Conservation (phyloP, 2,797 vertebrate genomes). For the Myiotriccus ornatus region DNA sequence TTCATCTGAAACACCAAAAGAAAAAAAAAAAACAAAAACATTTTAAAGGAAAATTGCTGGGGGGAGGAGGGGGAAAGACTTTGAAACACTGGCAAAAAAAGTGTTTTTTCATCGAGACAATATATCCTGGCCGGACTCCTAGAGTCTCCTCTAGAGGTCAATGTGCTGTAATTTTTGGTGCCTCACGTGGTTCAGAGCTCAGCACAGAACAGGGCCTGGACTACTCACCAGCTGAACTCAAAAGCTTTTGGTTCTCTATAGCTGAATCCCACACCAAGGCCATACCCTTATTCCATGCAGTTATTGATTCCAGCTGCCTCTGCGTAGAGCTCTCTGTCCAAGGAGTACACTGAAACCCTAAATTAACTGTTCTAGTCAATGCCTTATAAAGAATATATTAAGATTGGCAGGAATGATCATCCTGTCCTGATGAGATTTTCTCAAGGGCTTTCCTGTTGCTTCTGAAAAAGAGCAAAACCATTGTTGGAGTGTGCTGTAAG, state of each 20-base stretch:
- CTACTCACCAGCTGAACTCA: neutral
- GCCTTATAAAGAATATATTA: neutral
- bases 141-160: neutral
- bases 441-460: neutral
- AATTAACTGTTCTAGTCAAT: neutral
- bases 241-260: neutral
- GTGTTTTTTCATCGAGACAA: neutral
- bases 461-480: neutral
- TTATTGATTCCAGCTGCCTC: neutral
- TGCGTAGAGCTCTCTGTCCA: neutral
- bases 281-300: neutral
- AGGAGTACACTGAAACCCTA: neutral
- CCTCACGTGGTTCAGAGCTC: neutral
- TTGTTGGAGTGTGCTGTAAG: neutral
- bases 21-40: neutral
- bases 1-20: constrained; percentile 33
- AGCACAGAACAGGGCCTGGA: neutral
- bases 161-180: fast-evolving
- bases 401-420: neutral
- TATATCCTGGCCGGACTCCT: neutral
- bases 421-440: neutral
- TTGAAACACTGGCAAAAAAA: neutral
- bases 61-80: neutral
- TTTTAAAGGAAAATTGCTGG: neutral
- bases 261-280: neutral